Base-by-base conservation (phyloP, 2,113 vertebrate species). In the Thamnaconus septentrionalis region DNA sequence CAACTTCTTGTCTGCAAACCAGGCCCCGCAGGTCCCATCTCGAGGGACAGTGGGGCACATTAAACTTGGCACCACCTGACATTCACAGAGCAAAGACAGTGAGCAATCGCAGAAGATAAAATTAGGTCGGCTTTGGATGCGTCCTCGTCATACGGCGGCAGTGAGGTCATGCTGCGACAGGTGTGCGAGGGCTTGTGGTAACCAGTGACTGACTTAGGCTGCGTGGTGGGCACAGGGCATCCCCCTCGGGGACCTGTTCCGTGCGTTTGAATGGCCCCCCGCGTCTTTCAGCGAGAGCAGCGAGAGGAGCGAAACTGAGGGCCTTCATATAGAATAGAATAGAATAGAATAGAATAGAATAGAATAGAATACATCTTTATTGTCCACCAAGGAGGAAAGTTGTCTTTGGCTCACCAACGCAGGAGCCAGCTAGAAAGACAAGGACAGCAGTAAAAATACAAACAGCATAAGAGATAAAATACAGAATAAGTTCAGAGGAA, bases 101-200 rank as follows among this genome's bases (percentile, higher is more conserved):
- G 61, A 53, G 64, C 73, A 85, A 82, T 89, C 81, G 83, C 76
- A 87, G 77, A 51, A 66, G 82, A 82, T 81, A 85, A 73, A 88
- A 81, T 87, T 86, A 87, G 87, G 40, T 63, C 51, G 9, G 64
- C 59, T 80, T 85, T 85, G 75, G 84, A 87, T 83, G 73, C 69
- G 72, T 80, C 72, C 72, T 71, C 80, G 79, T 90, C 86, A 85
- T 79, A 73, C 65, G 74, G 64, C 72, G 69, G 80, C 73, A 62
- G 46, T 86, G 86, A 89, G 83, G 84, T 86, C 77, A 87, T 81
- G 55, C 62, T 55, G 74, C 71, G 69, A 83, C 89, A 90, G 86
- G 87, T 89, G 89, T 65, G 57, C 44, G 59, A 65, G 66, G 63
- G 69, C 18, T 31, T 31, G 61, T 67, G 53, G 63, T 59, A 76